These are phyloP conservation scores for Rhynchonycteris naso DNA, from an alignment of 2,797 vertebrate species.

Conservation along the genomic window DNA sequence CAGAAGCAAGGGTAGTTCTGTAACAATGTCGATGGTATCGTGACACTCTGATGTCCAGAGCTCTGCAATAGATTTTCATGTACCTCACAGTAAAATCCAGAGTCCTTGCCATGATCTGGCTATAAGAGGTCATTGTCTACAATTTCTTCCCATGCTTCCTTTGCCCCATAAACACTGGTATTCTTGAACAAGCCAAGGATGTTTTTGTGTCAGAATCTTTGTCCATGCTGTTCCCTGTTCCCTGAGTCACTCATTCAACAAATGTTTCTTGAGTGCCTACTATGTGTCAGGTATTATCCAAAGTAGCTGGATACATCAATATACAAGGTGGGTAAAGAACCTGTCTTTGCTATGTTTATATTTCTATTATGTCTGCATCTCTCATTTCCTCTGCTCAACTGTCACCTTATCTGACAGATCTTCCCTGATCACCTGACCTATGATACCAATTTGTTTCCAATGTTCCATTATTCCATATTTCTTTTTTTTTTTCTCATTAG, in stretches of 20 bases:
- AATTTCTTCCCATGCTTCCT: neutral
- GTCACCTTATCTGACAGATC: neutral
- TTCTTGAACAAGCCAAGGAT: neutral
- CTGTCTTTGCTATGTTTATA: neutral
- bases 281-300: neutral
- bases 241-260: neutral
- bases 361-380: neutral
- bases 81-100: neutral
- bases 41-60: neutral
- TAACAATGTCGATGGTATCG: neutral
- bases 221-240: neutral
- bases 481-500: too few species aligned
- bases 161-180: neutral
- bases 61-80: neutral
- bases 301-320: neutral
- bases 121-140: neutral
- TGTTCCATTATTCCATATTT: neutral
- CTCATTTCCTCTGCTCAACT: neutral
- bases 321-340: neutral
- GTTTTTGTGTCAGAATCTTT: neutral
- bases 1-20: neutral
- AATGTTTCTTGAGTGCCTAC: neutral
- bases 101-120: neutral
- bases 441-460: neutral
- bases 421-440: neutral